Conservation (phyloP, 2,797 vertebrate genomes). For the Morelia viridis region DNA sequence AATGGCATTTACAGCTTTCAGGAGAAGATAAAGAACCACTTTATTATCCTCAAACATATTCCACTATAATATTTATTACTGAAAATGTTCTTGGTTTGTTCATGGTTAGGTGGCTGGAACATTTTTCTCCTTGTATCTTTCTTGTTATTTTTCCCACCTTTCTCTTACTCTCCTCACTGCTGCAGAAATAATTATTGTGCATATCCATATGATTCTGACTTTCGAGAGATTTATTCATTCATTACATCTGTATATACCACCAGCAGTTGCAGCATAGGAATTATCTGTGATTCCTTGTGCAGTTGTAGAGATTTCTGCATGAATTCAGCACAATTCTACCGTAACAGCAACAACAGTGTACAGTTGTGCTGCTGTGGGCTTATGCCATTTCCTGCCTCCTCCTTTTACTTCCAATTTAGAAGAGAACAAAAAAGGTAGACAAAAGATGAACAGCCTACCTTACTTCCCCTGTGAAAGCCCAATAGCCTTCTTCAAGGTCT, state of each 20-base stretch:
- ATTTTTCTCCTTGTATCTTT: not conserved
- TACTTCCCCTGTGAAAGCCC: no score
- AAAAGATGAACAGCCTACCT: no score
- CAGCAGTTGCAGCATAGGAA: not conserved
- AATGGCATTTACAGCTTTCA: not conserved
- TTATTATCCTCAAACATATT: not conserved
- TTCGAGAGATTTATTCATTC: not conserved
- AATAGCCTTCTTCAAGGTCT: not conserved
- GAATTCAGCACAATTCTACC: not conserved
- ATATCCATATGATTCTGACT: not conserved
- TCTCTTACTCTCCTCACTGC: not conserved
- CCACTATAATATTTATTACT: not conserved
- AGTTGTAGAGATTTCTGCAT: not conserved
- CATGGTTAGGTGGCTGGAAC: not conserved
- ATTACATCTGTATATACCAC: not conserved
- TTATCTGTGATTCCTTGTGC: not conserved
- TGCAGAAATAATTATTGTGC: not conserved
- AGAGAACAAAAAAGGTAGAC: no score
- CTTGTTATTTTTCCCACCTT: not conserved
- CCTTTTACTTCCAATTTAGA: not conserved
- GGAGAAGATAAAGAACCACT: not conserved
- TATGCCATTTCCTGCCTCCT: not conserved
- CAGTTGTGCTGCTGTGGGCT: not conserved
- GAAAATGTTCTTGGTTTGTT: not conserved
- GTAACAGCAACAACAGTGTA: not conserved